A percentile compares a stretch with the other conserved stretches of the same genome.
Conservation (phyloP, 2,888 invertebrate genomes). For the Pelosia muscerda region DNA sequence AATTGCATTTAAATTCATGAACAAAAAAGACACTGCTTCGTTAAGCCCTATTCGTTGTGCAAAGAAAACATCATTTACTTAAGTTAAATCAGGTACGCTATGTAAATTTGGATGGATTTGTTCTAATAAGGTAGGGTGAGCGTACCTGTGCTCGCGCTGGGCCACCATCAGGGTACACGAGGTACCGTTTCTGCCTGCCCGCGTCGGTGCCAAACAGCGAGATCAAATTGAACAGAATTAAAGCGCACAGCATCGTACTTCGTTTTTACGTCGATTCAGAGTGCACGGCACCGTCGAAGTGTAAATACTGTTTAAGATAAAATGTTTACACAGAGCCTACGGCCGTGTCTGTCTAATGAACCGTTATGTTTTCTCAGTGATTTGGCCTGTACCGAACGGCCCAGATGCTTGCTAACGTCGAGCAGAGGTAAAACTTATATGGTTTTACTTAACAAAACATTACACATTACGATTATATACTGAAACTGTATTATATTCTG, state of each 20-base stretch:
- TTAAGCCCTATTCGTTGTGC: constrained; percentile 76
- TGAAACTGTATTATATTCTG: constrained; percentile 7
- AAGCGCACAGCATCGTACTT: constrained; percentile 63
- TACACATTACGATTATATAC: constrained; percentile 44
- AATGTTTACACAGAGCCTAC: constrained; percentile 77
- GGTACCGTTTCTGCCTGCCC: constrained; percentile 81
- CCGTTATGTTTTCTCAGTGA: constrained; percentile 84
- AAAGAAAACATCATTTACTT: constrained; percentile 83
- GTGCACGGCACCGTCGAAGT: constrained; percentile 62
- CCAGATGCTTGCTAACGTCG: constrained; percentile 53
- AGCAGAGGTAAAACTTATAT: constrained; percentile 44
- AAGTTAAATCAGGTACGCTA: constrained; percentile 74
- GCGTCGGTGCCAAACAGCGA: constrained; percentile 57
- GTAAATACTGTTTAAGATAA: constrained; percentile 75
- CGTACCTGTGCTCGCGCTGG: constrained; percentile 88
- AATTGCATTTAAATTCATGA: constrained; percentile 84
- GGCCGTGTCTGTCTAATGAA: constrained; percentile 77
- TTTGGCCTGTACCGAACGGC: constrained; percentile 68
- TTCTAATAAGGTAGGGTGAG: constrained; percentile 53
- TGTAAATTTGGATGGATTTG: constrained; percentile 71
- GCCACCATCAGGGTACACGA: constrained; percentile 87
- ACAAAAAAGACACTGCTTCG: constrained; percentile 81
- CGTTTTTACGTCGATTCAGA: constrained; percentile 55
- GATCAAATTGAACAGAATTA: constrained; percentile 75
- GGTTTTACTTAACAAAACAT: constrained; percentile 55